These are phyloP conservation scores for Ara ararauna DNA, from an alignment of 2,797 vertebrate species.

Conservation along the genomic window DNA sequence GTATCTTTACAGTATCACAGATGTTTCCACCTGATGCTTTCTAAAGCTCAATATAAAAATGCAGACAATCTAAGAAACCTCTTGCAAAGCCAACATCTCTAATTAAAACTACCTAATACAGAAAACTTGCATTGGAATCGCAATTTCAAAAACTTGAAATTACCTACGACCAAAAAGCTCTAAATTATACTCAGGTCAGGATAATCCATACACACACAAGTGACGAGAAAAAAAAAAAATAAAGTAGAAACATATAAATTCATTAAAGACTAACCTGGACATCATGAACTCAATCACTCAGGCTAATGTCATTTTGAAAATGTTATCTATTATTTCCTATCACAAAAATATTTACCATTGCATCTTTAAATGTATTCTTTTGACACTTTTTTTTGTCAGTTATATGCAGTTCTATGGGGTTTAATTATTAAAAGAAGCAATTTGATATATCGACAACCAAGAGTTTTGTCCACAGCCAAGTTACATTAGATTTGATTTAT, in stretches of 20 bases:
- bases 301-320: not conserved
- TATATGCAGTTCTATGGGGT: not conserved
- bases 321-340: not conserved
- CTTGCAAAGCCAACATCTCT: not conserved
- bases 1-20: not conserved
- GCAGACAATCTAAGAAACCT: not conserved
- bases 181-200: not conserved
- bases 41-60: not conserved
- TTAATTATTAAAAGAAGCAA: not conserved
- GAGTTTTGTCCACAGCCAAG: not conserved
- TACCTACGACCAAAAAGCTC: not conserved
- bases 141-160: not conserved
- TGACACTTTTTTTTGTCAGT: not conserved
- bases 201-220: not conserved
- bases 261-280: not conserved
- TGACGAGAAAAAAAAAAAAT: too few species aligned
- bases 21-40: not conserved
- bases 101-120: not conserved
- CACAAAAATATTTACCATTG: not conserved
- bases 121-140: not conserved
- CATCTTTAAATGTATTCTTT: not conserved
- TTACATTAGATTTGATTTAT: not conserved
- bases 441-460: not conserved
- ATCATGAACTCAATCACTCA: not conserved
- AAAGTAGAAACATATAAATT: not conserved